Evolutionary conservation across 2,888 invertebrate genomes (phyloP), one percentile per base, ranked within the genome.

Genomic region (Globia sparganii): DNA sequence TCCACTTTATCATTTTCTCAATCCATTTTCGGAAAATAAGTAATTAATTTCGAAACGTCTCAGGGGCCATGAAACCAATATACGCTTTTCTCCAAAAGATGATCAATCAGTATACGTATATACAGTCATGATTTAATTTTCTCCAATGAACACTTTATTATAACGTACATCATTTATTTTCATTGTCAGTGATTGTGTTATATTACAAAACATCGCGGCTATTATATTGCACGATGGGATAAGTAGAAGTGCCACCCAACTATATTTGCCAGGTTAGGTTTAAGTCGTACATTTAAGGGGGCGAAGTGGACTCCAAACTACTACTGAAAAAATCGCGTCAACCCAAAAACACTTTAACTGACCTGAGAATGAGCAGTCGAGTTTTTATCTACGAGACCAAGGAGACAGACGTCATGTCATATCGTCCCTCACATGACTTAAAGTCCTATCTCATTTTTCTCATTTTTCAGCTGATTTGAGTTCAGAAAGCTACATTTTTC

Each of bases 61-160:
- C 73, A 58, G 62, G 80, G 75, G 81, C 71, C 59, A 66, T 49
- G 73, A 77, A 81, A 78, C 49, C 78, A 83, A 87, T 88, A 85
- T 78, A 72, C 75, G 58, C 56, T 69, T 72, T 80, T 77, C 73
- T 70, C 21, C 46, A 72, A 80, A 84, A 78, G 37, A 78, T 70
- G 69, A 88, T 88, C 81, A 81, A 88, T 88, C 87, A 86, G 83
- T 88, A 83, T 80, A n/a, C n/a, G n/a, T n/a, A 70, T 74, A 79
- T 81, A 80, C 40, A 61, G 59, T 75, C 79, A 73, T 77, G 72
- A 78, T 80, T 85, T 80, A 73, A 79, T 82, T 81, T 75, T 70
- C 49, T 81, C 65, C 70, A 68, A 76, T 72, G 64, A 75, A 85
- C 43, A 82, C 53, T 82, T 84, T 78, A 73, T 80, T 82, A 76